Evolutionary conservation across 2,888 invertebrate genomes (phyloP), one percentile per base, ranked within the genome.

Genomic region (Fragum fragum): DNA sequence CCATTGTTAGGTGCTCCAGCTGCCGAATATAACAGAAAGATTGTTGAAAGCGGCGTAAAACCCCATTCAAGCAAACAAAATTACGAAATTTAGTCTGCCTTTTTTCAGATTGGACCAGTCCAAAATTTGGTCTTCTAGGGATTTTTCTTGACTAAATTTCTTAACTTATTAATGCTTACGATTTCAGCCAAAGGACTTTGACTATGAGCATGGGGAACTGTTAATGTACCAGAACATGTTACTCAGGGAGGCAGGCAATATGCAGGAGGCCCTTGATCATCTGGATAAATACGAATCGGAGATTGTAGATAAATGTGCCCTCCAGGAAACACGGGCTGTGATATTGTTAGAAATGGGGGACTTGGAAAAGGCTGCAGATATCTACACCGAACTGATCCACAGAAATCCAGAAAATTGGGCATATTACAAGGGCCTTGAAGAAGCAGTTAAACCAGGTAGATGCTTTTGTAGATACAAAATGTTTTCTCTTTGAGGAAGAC

Each of bases 161-260:
- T n/a, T n/a, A n/a, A n/a, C n/a, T n/a, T n/a, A n/a, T n/a, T n/a
- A n/a, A n/a, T n/a, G n/a, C n/a, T n/a, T n/a, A 36, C 32, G 9
- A 6, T 36, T 36, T 36, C 61, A 94, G 93, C 93, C 93, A 9
- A 94, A 94, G 81, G 89, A 91, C 6, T 89, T 87, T 71, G 99
- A 99, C 94, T 99, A 99, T 95, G 99, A 99, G 94, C 98, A 99
- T 95, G 99, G 99, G 93, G 99, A 99, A 95, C 95, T 99, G 92
- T 95, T 99, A 76, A 95, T 99, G 23, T 99, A 99, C 95, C 99
- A 99, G 95, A 99, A 98, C 95, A 96, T 98, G 96, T 98, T 99
- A 73, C 96, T 99, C 86, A 87, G 98, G 87, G 99, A 99, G 95
- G 98, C 98, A 0, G 98, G 98, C 29, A 97, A 97, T 92, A 96